Base-by-base conservation (phyloP, 2,888 invertebrate genomes). In the Ashinkailepas kermadecensis region DNA sequence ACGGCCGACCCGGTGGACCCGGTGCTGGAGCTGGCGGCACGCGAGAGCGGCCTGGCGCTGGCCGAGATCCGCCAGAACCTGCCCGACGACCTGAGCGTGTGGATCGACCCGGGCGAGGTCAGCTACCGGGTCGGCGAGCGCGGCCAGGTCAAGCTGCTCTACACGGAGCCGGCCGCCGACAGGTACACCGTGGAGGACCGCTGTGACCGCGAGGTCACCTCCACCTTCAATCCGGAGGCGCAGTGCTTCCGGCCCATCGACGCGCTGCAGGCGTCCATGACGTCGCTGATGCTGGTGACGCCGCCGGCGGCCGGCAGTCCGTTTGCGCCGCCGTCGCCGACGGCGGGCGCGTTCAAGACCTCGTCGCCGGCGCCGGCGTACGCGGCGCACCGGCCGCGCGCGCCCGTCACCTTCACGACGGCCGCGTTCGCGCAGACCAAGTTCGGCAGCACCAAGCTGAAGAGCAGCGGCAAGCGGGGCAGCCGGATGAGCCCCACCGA, bases 401-500 rank as follows among this genome's bases (percentile, higher is more conserved):
- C 94, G 84, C 95, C 95, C 82, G 91, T 95, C 85, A 95, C 95
- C 84, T 96, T 97, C 89, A 97, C 98, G 84, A 97, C 98, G 81
- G 97, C 97, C 85, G 95, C 96, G 82, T 98, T 98, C 91, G 98
- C 98, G 87, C 97, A 97, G 90, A 99, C 98, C 86, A 98, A 98
- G 90, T 99, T 99, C 89, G 98, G 98, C 87, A 97, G 97, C 89
- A 98, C 98, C 88, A 98, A 98, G 90, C 91, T 98, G 87, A 97
- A 97, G 90, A 96, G 96, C 86, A 96, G 93, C 91, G 95, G 93
- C 91, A 84, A 84, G 81, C 91, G 95, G 86, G 94, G 95, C 86
- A 95, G 96, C 89, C 94, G 97, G 89, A 96, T 97, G 94, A 97
- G 97, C 82, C 97, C 97, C 84, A 97, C 97, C 85, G 97, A 97